Conservation (phyloP, 2,113 vertebrate genomes). For the Eleginops maclovinus region DNA sequence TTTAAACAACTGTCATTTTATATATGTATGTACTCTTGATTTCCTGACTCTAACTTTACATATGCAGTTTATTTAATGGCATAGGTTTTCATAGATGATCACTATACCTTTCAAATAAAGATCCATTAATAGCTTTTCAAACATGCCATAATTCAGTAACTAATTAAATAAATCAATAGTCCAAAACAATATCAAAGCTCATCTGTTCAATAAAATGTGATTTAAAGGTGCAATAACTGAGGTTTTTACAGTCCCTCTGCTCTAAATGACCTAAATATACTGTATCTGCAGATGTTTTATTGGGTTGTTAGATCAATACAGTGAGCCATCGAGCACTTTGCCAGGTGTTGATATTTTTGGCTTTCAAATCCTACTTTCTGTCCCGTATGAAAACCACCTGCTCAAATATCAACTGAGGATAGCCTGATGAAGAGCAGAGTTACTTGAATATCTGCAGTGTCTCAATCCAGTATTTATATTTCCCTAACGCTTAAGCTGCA, state of each 20-base stretch:
- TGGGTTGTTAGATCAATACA: conserved; percentile 36
- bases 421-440: conserved; percentile 21
- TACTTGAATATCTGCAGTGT: conserved; percentile 12
- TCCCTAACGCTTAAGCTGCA: not conserved
- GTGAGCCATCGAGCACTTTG: conserved; percentile 23
- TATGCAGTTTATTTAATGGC: not conserved
- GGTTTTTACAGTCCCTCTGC: conserved; percentile 17
- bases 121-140: not conserved
- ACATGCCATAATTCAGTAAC: not conserved
- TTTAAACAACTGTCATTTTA: not conserved
- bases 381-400: conserved; percentile 25
- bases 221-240: conserved; percentile 30
- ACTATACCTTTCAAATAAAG: conserved; percentile 2
- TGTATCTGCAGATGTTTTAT: conserved; percentile 30
- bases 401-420: conserved; percentile 16
- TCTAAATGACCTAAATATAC: conserved; percentile 14
- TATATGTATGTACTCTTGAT: not conserved
- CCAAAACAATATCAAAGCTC: conserved; percentile 4
- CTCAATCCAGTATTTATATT: conserved; percentile 17
- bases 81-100: not conserved
- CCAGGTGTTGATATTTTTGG: conserved; percentile 49
- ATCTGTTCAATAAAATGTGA: conserved; percentile 23
- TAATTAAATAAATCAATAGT: not conserved
- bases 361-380: conserved; percentile 14
- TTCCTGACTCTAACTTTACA: not conserved